Conservation (phyloP, 2,113 vertebrate species). For the Tachysurus fulvidraco region DNA sequence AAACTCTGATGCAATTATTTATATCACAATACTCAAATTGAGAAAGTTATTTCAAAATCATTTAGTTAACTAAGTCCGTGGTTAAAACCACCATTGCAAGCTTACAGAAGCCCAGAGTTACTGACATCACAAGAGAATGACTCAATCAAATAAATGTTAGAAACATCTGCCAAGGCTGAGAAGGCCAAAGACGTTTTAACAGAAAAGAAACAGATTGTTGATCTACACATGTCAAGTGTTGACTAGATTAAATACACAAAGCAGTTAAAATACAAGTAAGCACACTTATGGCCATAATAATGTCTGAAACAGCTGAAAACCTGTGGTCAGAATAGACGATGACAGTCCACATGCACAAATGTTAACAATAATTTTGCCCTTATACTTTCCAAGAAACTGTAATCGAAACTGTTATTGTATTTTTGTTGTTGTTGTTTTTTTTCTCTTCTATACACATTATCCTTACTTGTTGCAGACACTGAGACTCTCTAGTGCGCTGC, state of each 20-base stretch:
- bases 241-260: neutral
- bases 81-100: constrained; percentile 6
- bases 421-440: neutral
- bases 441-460: neutral
- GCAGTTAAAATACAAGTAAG: neutral
- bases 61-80: constrained; percentile 6
- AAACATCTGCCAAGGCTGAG: neutral
- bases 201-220: neutral
- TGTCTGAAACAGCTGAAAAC: neutral
- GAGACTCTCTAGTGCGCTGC: constrained; percentile 70
- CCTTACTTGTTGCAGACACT: constrained; percentile 80
- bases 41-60: constrained; percentile 39
- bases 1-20: neutral
- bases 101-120: neutral
- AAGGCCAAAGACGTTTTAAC: constrained; percentile 1
- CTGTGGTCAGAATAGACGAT: neutral
- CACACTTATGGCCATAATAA: neutral
- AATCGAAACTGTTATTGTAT: neutral
- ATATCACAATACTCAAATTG: neutral
- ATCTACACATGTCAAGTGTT: neutral
- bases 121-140: constrained; percentile 9
- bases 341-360: neutral
- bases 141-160: neutral
- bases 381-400: too few relatives aligned
- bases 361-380: neutral